A percentile compares a stretch with the other conserved stretches of the same genome.
Evolutionary conservation across 2,888 invertebrate genomes (phyloP).

Genomic region (Sesamia inferens): DNA sequence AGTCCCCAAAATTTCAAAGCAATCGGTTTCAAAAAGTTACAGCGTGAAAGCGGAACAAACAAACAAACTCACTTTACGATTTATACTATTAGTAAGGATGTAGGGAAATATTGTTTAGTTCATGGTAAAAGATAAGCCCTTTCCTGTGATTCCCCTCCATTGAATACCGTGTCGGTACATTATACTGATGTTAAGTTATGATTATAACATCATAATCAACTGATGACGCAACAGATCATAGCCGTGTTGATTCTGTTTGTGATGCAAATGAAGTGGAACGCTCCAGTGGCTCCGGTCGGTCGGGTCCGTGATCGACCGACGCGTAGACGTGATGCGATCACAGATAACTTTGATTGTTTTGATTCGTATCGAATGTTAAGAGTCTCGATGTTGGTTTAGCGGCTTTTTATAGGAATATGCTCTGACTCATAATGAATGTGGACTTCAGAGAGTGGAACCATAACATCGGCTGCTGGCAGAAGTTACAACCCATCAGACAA

Average conservation of each 20-base stretch:
- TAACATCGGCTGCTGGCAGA: too few relatives aligned
- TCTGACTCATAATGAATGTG: neutral
- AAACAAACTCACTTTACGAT: too few relatives aligned
- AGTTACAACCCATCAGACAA: too few relatives aligned
- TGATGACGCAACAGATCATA: constrained; percentile 73
- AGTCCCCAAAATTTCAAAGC: too few relatives aligned
- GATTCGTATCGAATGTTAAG: constrained; percentile 8
- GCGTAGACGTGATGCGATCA: constrained; percentile 21
- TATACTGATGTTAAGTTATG: neutral
- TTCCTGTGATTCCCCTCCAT: neutral
- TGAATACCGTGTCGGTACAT: neutral
- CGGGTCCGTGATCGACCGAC: constrained; percentile 41
- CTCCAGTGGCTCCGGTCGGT: constrained; percentile 45
- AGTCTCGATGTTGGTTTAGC: neutral
- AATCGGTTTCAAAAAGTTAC: too few relatives aligned
- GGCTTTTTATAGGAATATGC: neutral
- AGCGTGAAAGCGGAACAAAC: too few relatives aligned
- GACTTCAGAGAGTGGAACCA: neutral
- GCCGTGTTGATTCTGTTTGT: constrained; percentile 68
- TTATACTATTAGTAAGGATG: too few relatives aligned
- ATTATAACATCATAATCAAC: constrained; percentile 57
- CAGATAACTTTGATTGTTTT: constrained; percentile 34
- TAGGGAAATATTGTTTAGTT: too few relatives aligned
- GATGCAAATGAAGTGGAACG: constrained; percentile 76
- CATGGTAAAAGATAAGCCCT: too few relatives aligned